Conservation (phyloP, 1,140 invertebrate species). For the Oedothorax gibbosus region DNA sequence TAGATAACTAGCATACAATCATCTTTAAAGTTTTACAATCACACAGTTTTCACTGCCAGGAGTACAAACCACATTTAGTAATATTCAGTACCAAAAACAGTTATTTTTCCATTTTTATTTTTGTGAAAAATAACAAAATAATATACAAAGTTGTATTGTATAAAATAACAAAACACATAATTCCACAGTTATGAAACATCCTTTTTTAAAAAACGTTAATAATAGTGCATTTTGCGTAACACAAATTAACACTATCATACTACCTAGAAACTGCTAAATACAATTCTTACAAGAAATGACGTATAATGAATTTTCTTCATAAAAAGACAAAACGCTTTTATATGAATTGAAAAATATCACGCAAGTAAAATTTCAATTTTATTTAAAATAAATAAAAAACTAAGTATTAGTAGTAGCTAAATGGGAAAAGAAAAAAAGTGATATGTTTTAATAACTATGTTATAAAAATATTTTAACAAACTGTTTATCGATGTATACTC, state of each 20-base stretch:
- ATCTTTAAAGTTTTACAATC: conserved; percentile 57
- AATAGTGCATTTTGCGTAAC: conserved; percentile 12
- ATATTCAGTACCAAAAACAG: conserved; percentile 44
- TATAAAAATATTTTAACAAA: no score
- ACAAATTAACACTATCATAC: conserved; percentile 49
- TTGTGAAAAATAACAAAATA: conserved; percentile 38
- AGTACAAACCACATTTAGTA: conserved; percentile 48
- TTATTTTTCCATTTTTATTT: conserved; percentile 26
- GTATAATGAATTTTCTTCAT: conserved; percentile 29
- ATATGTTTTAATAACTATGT: conserved; percentile 33
- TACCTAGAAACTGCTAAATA: conserved; percentile 48
- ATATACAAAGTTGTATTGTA: conserved; percentile 38
- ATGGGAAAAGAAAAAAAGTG: conserved; percentile 40
- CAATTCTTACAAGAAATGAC: conserved; percentile 49
- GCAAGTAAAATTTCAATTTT: conserved; percentile 43
- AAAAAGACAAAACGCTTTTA: conserved; percentile 47
- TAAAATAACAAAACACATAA: conserved; percentile 44
- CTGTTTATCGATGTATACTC: no score
- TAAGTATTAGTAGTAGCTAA: conserved; percentile 47
- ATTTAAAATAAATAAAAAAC: conserved; percentile 45
- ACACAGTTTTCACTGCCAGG: conserved; percentile 40
- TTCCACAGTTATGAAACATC: conserved; percentile 45
- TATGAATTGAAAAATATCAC: conserved; percentile 48
- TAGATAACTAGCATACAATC: conserved; percentile 58
- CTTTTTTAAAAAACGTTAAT: conserved; percentile 41